A percentile compares a stretch with the other conserved stretches of the same genome.
Conservation (phyloP, 2,113 vertebrate species). For the Dipodomys spectabilis region DNA sequence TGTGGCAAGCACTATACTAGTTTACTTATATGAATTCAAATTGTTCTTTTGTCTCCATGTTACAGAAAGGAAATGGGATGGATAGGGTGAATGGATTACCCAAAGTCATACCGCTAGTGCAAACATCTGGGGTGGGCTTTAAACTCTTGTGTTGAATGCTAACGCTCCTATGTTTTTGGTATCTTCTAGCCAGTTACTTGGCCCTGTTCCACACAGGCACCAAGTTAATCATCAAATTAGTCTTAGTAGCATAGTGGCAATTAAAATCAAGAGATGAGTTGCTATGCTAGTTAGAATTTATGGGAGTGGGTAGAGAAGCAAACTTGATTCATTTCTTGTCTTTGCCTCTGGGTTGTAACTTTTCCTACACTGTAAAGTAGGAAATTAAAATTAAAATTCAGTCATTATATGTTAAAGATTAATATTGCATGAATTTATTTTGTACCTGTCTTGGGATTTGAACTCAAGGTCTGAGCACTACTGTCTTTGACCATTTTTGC, state of each 20-base stretch:
- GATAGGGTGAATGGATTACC: neutral
- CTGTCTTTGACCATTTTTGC: no score
- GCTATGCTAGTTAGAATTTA: neutral
- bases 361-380: neutral
- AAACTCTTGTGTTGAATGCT: neutral
- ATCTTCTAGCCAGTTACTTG: neutral
- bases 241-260: neutral
- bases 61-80: neutral
- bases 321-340: neutral
- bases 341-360: neutral
- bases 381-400: neutral
- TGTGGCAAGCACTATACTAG: neutral
- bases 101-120: neutral
- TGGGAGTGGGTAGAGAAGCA: neutral
- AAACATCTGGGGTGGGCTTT: neutral
- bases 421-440: no score
- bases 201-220: neutral
- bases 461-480: no score
- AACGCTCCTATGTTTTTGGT: neutral
- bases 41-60: neutral
- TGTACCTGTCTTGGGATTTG: no score
- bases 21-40: neutral
- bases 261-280: neutral
- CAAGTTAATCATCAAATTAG: neutral
- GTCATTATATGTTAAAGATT: neutral